phyloP scores from a whole-genome alignment of 1,140 invertebrate genomes.

The Magallana gigas region DNA sequence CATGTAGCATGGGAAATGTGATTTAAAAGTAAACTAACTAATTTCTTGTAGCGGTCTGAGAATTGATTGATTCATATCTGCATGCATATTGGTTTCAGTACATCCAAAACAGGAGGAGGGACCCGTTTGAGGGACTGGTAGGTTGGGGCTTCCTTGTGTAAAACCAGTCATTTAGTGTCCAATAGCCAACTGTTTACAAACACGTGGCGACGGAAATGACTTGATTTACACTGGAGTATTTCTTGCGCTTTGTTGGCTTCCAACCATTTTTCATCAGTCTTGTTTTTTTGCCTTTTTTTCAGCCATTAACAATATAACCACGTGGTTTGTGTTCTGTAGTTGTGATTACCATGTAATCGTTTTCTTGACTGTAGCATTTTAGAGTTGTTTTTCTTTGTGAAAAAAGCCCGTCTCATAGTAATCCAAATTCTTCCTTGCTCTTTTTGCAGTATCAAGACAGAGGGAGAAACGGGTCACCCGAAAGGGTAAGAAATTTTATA shows the following conservation, averaged over 20 bases:
- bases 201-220: not conserved
- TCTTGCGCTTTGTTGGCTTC: no score
- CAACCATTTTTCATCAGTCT: no score
- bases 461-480: constrained; percentile 32
- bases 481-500: not conserved
- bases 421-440: not conserved
- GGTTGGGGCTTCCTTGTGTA: not conserved
- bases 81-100: constrained; percentile 29
- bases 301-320: no score
- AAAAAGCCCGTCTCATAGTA: no score
- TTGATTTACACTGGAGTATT: not conserved
- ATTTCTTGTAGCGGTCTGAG: not conserved
- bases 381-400: not conserved
- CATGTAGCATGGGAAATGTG: not conserved
- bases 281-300: no score
- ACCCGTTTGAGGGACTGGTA: not conserved
- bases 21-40: not conserved
- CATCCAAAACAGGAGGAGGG: not conserved
- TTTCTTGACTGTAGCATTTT: not conserved
- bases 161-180: not conserved
- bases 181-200: not conserved
- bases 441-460: constrained; percentile 12
- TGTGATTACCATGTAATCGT: not conserved
- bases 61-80: not conserved
- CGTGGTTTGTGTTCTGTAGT: not conserved